Conservation (phyloP, 2,797 vertebrate genomes). For the Sebastes umbrosus region DNA sequence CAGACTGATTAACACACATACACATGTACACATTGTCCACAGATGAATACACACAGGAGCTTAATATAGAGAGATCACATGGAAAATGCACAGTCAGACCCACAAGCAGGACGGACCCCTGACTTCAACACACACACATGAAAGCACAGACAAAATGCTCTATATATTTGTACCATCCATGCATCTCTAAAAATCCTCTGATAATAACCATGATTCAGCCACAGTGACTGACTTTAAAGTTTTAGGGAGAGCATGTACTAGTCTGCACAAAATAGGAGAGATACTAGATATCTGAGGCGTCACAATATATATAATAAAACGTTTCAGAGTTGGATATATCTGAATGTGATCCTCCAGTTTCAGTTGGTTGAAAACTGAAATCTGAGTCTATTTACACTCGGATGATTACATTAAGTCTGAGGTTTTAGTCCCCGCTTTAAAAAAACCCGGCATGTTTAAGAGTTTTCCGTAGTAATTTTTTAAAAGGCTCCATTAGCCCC, state of each 20-base stretch:
- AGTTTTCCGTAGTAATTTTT: constrained; percentile 16
- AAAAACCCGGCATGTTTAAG: neutral
- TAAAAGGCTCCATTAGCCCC: constrained; percentile 9
- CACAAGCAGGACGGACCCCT: neutral
- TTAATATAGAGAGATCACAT: constrained; percentile 54
- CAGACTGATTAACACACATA: constrained; percentile 70
- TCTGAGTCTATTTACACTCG: neutral
- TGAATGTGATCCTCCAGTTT: neutral
- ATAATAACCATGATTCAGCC: neutral
- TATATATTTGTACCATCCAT: neutral
- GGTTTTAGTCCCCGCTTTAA: neutral
- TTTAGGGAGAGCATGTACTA: neutral
- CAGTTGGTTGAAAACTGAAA: neutral
- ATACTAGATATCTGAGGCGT: neutral
- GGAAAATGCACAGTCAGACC: constrained; percentile 18
- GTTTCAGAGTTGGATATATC: neutral
- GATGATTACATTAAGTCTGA: neutral
- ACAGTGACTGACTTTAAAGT: neutral
- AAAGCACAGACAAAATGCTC: neutral
- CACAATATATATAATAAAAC: neutral
- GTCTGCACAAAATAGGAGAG: neutral
- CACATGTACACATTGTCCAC: constrained; percentile 67
- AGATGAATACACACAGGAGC: constrained; percentile 57
- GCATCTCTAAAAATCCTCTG: neutral
- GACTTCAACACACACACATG: neutral